Percentiles rank a stretch among this genome's conserved stretches.
These are phyloP conservation scores for Arenaria interpres DNA, from an alignment of 2,113 vertebrate species.

Conservation along the genomic window DNA sequence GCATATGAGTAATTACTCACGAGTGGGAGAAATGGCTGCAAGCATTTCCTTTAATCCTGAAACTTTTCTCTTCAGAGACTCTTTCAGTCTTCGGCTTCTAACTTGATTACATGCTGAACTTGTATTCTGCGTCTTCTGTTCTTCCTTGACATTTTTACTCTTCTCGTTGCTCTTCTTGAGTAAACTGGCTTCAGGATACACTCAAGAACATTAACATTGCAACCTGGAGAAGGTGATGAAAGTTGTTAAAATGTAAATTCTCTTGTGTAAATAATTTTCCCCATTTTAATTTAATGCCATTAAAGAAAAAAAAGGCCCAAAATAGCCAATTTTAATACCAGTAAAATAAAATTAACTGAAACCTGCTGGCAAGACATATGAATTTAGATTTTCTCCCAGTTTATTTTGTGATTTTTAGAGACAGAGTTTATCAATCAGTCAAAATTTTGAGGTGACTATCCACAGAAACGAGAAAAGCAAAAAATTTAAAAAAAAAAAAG, in stretches of 20 bases:
- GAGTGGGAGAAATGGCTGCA: background rate
- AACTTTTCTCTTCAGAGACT: slow-evolving; percentile 1
- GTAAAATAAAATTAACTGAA: slow-evolving; percentile 43
- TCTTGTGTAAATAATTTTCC: background rate
- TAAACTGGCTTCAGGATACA: background rate
- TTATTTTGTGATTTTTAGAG: background rate
- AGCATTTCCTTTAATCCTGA: background rate
- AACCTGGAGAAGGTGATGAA: background rate
- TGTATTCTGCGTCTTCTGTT: background rate
- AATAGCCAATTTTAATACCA: background rate
- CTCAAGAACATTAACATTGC: background rate
- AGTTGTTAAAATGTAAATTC: background rate
- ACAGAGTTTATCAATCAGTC: slow-evolving; percentile 29
- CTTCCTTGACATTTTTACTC: background rate
- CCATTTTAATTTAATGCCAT: background rate
- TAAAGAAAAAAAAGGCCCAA: background rate
- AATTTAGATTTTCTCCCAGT: slow-evolving; percentile 19
- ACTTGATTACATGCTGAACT: background rate
- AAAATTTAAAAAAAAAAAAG: background rate
- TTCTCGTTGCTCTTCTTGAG: background rate
- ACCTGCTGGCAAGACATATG: background rate
- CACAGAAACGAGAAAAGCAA: background rate
- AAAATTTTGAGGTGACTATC: slow-evolving; percentile 4
- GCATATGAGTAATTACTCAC: background rate
- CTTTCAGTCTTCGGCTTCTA: background rate